A percentile compares a stretch with the other conserved stretches of the same genome.
Conservation (phyloP, 1,140 invertebrate genomes). For the Drosophila serrata region DNA sequence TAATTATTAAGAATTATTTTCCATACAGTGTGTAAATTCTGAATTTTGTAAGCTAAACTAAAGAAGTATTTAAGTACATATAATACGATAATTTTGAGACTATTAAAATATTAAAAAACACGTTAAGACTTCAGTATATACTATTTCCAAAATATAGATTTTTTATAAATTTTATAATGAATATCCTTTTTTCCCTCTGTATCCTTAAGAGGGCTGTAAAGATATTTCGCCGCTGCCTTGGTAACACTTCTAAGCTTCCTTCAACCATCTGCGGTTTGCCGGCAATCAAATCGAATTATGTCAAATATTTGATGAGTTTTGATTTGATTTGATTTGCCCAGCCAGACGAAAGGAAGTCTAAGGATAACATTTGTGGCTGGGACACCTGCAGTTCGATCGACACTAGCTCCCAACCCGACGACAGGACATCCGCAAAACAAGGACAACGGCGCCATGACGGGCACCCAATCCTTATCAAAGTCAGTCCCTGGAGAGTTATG, state of each 20-base stretch:
- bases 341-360: background rate
- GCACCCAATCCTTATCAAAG: slow-evolving; percentile 49
- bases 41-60: no score
- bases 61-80: no score
- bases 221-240: slow-evolving; percentile 19
- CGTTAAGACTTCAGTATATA: background rate
- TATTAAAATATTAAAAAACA: no score
- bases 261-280: slow-evolving; percentile 30
- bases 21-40: no score
- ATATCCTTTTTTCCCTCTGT: slow-evolving; percentile 7
- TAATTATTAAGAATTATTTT: background rate
- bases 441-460: slow-evolving; percentile 45
- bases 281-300: slow-evolving; percentile 48
- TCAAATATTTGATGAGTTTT: slow-evolving; percentile 65
- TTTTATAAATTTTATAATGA: background rate
- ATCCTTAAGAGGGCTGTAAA: background rate
- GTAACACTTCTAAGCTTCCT: slow-evolving; percentile 13
- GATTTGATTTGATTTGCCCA: slow-evolving; percentile 62
- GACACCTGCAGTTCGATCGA: slow-evolving; percentile 33
- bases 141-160: background rate
- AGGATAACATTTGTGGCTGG: slow-evolving; percentile 14
- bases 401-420: background rate
- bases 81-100: no score
- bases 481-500: slow-evolving; percentile 55
- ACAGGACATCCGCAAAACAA: slow-evolving; percentile 64